Percentiles rank a stretch among this genome's conserved stretches.
Evolutionary conservation across 1,140 invertebrate genomes (phyloP).

Genomic region (Pseudachorutes palmiensis): DNA sequence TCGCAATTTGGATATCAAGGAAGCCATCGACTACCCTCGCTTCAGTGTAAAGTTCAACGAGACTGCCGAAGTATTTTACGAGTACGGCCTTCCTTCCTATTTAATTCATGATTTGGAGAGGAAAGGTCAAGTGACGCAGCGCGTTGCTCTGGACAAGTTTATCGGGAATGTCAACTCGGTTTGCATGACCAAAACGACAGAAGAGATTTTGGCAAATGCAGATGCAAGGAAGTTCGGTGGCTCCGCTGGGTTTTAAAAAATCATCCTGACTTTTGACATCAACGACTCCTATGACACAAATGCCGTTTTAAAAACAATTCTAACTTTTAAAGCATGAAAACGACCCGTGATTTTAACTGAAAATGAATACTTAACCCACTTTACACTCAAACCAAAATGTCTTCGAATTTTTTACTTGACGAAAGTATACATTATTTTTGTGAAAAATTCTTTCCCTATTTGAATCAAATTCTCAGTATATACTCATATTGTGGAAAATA

Average conservation of each 20-base stretch:
- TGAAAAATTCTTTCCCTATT: no score
- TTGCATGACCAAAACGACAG: conserved; percentile 46
- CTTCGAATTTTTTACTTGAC: not conserved
- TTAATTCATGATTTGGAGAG: conserved; percentile 30
- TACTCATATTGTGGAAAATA: no score
- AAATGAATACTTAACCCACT: no score
- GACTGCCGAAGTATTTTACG: conserved; percentile 24
- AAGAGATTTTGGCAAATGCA: conserved; percentile 41
- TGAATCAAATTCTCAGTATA: no score
- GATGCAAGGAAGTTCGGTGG: conserved; percentile 39
- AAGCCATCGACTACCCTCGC: conserved; percentile 34
- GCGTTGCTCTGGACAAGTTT: not conserved
- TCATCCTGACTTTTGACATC: not conserved
- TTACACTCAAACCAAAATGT: no score
- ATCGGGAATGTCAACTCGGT: conserved; percentile 42
- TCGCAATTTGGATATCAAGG: conserved; percentile 34
- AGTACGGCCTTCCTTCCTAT: conserved; percentile 31
- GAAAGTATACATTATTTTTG: not conserved
- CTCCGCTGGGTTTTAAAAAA: conserved; percentile 38
- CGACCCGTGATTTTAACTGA: no score
- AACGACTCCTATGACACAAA: no score
- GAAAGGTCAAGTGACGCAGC: conserved; percentile 26
- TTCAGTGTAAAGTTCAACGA: conserved; percentile 19
- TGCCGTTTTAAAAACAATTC: no score
- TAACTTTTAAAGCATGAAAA: no score